phyloP scores from a whole-genome alignment of 2,797 vertebrate genomes.

The Cryptoprocta ferox region DNA sequence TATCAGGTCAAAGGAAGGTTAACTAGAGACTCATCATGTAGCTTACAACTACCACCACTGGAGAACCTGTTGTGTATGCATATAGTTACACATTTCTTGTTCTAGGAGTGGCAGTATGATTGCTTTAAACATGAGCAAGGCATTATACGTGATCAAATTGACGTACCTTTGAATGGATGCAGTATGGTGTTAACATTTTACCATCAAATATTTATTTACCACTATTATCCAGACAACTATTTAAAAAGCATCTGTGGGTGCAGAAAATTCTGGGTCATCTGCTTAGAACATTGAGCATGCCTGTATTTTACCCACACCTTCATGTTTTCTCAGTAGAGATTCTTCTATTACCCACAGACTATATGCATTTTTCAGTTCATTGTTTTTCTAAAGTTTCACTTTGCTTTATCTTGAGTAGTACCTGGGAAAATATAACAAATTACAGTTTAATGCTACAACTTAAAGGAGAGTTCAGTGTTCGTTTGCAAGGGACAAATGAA shows the following conservation, averaged over 20 bases:
- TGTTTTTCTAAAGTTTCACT: not conserved
- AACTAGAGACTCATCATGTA: not conserved
- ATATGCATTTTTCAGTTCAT: not conserved
- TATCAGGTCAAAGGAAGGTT: not conserved
- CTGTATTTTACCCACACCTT: not conserved
- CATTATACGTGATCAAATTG: not conserved
- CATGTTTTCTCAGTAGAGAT: not conserved
- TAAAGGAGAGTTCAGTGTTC: not conserved
- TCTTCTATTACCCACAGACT: not conserved
- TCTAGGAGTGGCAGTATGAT: not conserved
- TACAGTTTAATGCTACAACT: not conserved
- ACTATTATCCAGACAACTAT: not conserved
- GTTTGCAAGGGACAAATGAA: not conserved
- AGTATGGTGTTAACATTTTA: not conserved
- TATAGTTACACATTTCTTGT: rapidly evolving
- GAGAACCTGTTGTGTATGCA: not conserved
- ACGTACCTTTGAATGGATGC: not conserved
- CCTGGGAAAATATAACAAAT: not conserved
- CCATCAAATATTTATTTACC: not conserved
- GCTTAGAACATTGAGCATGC: not conserved
- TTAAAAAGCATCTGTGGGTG: not conserved
- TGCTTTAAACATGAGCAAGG: not conserved
- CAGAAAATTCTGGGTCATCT: not conserved
- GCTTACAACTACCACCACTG: not conserved
- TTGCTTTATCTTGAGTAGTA: not conserved